phyloP scores from a whole-genome alignment of 2,797 vertebrate genomes.

The Eulemur albifrons region DNA sequence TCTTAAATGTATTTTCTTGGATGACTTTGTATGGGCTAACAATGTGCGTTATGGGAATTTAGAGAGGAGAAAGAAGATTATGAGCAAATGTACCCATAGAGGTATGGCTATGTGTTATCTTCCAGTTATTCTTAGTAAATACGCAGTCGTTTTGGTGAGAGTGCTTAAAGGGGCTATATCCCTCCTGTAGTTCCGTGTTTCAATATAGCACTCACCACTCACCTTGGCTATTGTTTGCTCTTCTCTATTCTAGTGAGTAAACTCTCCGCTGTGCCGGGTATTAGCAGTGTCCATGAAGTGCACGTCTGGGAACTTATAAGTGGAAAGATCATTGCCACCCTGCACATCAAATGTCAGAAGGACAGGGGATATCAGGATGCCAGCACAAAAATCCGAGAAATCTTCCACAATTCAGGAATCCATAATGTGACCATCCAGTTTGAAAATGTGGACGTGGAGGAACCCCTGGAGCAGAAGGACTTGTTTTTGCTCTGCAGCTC shows the following conservation, averaged over 20 bases:
- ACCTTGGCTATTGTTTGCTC: not conserved
- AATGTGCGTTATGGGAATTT: not conserved
- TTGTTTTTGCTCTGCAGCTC: conserved; percentile 76
- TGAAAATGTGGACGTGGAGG: conserved; percentile 79
- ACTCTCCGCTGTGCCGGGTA: conserved; percentile 80
- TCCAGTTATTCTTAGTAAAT: not conserved
- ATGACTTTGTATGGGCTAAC: not conserved
- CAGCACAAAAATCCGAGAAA: conserved; percentile 81
- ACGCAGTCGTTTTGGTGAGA: not conserved
- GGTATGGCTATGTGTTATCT: not conserved
- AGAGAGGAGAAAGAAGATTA: not conserved
- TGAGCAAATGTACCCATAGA: not conserved
- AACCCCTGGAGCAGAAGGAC: conserved; percentile 67
- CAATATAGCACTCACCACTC: not conserved
- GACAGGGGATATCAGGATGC: conserved; percentile 73
- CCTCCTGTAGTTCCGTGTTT: rapidly evolving
- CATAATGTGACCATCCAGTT: conserved; percentile 90
- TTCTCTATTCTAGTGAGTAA: conserved; percentile 82
- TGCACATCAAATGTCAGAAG: conserved; percentile 87
- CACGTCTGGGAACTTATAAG: conserved; percentile 89
- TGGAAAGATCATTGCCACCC: conserved; percentile 87
- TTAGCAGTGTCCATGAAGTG: conserved; percentile 87
- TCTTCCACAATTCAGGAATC: conserved; percentile 87
- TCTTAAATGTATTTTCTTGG: not conserved
- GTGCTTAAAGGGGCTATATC: rapidly evolving